phyloP scores from a whole-genome alignment of 2,888 invertebrate species.

The Acrobasis consociella region DNA sequence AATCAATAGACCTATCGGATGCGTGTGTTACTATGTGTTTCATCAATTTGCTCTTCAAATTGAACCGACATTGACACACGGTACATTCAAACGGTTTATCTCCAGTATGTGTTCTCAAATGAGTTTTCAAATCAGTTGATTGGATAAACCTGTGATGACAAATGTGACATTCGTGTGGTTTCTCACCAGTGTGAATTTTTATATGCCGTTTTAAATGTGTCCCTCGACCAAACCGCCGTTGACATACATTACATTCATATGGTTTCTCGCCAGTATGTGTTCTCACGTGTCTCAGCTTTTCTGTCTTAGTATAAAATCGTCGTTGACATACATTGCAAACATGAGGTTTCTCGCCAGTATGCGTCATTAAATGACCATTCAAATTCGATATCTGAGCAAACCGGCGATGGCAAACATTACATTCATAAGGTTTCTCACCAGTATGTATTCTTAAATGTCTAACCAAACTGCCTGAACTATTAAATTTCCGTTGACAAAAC shows the following conservation, averaged over 20 bases:
- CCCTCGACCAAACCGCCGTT: constrained; percentile 6
- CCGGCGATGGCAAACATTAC: constrained; percentile 9
- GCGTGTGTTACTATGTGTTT: not conserved
- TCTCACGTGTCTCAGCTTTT: not conserved
- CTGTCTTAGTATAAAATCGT: constrained; percentile 9
- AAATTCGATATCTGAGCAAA: constrained; percentile 12
- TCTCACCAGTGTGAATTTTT: constrained; percentile 12
- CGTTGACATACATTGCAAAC: constrained; percentile 5
- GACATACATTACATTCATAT: constrained; percentile 7
- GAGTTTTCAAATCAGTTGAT: constrained; percentile 9
- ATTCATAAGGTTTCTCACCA: constrained; percentile 16
- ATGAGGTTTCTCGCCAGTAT: constrained; percentile 15
- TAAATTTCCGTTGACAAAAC: constrained; percentile 6
- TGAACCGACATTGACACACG: not conserved
- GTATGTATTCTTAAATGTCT: constrained; percentile 14
- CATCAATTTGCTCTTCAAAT: constrained; percentile 6
- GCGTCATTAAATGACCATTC: constrained; percentile 5
- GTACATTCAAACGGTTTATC: constrained; percentile 6
- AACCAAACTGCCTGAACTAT: constrained; percentile 2
- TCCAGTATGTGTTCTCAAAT: constrained; percentile 1
- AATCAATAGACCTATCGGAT: not conserved
- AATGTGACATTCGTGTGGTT: constrained; percentile 15
- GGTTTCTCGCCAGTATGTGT: constrained; percentile 17
- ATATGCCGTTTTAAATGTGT: constrained; percentile 11
- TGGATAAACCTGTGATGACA: constrained; percentile 13